phyloP scores from a whole-genome alignment of 2,113 vertebrate species.

The Petromus typicus region DNA sequence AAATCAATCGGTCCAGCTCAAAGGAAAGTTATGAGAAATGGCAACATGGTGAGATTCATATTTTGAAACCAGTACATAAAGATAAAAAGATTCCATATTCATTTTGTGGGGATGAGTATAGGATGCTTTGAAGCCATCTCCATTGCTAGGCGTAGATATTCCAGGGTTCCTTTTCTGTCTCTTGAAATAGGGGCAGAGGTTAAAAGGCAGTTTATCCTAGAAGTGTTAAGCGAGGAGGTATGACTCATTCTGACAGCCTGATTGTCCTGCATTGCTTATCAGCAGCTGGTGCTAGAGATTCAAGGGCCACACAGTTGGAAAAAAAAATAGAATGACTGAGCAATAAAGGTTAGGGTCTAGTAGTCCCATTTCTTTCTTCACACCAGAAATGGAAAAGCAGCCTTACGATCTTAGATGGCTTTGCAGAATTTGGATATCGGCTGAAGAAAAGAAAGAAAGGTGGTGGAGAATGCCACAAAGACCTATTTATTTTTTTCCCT shows the following conservation, averaged over 20 bases:
- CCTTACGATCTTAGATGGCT: neutral
- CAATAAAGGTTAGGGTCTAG: neutral
- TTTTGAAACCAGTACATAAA: neutral
- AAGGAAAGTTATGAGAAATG: conserved; percentile 2
- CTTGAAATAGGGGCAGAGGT: neutral
- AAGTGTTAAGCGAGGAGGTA: neutral
- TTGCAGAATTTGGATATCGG: neutral
- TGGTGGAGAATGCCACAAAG: neutral
- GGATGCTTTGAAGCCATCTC: neutral
- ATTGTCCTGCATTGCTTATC: neutral
- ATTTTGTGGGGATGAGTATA: neutral
- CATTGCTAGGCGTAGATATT: neutral
- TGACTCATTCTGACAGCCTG: neutral
- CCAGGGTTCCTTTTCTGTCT: neutral
- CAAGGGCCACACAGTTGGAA: neutral
- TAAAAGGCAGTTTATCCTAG: neutral
- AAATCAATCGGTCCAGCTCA: neutral
- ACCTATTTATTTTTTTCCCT: neutral
- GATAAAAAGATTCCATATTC: neutral
- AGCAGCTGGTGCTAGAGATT: neutral
- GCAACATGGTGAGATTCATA: neutral
- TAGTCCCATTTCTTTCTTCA: neutral
- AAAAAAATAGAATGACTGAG: neutral
- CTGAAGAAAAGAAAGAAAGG: neutral
- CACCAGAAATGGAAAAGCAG: neutral